phyloP scores from a whole-genome alignment of 1,140 invertebrate species.

The Lepidurus couesii region DNA sequence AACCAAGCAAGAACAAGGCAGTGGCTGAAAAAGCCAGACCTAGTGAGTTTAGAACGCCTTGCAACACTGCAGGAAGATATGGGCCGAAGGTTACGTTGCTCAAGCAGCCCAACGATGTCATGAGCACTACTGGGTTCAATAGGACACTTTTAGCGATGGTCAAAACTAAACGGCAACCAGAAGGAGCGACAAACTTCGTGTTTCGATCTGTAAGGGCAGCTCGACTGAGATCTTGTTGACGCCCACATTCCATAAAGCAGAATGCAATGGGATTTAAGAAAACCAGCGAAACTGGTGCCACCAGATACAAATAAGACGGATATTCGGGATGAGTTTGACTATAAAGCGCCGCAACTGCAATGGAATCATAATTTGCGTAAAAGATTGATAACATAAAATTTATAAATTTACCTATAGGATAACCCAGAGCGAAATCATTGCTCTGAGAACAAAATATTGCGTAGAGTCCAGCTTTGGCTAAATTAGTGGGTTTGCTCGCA shows the following conservation, averaged over 20 bases:
- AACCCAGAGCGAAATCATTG: constrained; percentile 96
- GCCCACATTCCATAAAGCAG: constrained; percentile 80
- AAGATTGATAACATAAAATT: constrained; percentile 22
- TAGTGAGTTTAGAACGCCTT: constrained; percentile 69
- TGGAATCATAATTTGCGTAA: constrained; percentile 33
- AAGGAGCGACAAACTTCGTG: neutral
- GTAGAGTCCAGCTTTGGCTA: constrained; percentile 79
- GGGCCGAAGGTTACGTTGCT: constrained; percentile 78
- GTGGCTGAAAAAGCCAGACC: constrained; percentile 84
- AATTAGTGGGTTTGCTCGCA: constrained; percentile 68
- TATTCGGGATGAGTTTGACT: constrained; percentile 74
- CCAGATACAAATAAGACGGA: constrained; percentile 81
- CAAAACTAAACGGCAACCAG: neutral
- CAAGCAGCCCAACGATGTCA: constrained; percentile 84
- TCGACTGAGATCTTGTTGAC: constrained; percentile 46
- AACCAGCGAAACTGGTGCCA: constrained; percentile 88
- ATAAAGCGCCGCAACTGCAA: constrained; percentile 52
- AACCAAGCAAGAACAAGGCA: constrained; percentile 81
- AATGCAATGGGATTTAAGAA: constrained; percentile 91
- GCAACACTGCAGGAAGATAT: constrained; percentile 64
- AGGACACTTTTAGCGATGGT: constrained; percentile 54
- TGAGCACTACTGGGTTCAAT: constrained; percentile 83
- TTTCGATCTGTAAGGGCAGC: constrained; percentile 15
- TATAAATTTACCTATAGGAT: constrained; percentile 76
- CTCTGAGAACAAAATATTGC: constrained; percentile 94